These are phyloP conservation scores for Neosilurus mollespiculum DNA, from an alignment of 2,797 vertebrate species.

Conservation along the genomic window DNA sequence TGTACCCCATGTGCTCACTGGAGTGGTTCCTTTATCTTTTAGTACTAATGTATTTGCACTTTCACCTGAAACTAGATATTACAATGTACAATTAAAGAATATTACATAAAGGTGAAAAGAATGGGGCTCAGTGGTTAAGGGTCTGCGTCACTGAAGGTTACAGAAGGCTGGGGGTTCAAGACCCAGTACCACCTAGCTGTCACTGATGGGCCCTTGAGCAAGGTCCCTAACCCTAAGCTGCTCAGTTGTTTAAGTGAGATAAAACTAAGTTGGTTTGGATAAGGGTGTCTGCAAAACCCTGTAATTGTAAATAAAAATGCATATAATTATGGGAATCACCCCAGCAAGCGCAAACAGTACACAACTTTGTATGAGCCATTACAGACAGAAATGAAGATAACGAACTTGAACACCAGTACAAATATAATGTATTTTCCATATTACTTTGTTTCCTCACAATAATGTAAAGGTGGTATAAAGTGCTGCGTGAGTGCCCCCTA, in stretches of 20 bases:
- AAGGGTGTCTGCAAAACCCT: too few species aligned
- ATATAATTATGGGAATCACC: neutral
- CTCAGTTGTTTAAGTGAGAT: too few species aligned
- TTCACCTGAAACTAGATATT: neutral
- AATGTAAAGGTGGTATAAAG: neutral
- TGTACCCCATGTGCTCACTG: neutral
- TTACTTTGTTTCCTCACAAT: neutral
- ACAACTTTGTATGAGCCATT: neutral
- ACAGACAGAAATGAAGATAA: neutral
- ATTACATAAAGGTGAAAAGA: too few species aligned
- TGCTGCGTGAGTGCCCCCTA: neutral
- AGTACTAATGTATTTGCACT: neutral
- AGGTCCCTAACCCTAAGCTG: too few species aligned
- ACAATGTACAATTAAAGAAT: neutral
- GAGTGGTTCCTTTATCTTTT: neutral
- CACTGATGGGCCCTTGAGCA: too few species aligned
- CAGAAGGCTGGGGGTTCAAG: too few species aligned
- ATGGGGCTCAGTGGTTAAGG: too few species aligned
- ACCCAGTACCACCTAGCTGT: too few species aligned
- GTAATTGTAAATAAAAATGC: neutral
- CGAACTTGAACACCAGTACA: neutral
- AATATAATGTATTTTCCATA: neutral
- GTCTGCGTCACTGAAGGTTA: too few species aligned
- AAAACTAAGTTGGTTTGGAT: too few species aligned
- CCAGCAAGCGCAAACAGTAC: neutral